These are phyloP conservation scores for Dimorphilus gyrociliatus DNA, from an alignment of 2,888 invertebrate species.

Conservation along the genomic window DNA sequence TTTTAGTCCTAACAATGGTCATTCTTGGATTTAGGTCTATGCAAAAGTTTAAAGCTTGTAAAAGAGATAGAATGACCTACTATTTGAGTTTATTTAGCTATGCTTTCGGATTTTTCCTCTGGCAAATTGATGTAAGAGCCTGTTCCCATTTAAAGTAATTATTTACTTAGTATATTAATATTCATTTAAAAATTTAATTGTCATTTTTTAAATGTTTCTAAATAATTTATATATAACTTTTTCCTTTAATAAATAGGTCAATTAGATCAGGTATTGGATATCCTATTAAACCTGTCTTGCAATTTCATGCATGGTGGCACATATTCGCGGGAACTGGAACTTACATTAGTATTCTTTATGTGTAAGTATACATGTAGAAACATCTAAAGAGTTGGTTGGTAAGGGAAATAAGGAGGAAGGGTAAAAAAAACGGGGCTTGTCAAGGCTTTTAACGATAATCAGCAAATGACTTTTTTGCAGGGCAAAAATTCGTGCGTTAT, in stretches of 20 bases:
- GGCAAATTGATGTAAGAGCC: constrained; percentile 39
- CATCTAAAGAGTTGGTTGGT: too few relatives aligned
- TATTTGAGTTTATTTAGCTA: too few relatives aligned
- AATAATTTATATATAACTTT: too few relatives aligned
- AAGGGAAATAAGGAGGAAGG: too few relatives aligned
- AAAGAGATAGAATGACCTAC: too few relatives aligned
- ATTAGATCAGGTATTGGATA: constrained; percentile 14
- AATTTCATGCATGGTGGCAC: constrained; percentile 42
- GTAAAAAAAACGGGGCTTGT: too few relatives aligned
- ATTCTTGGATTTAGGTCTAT: constrained; percentile 8
- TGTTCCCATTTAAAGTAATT: constrained; percentile 31
- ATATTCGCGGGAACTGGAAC: constrained; percentile 38
- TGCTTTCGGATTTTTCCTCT: constrained; percentile 36
- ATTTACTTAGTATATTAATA: neutral
- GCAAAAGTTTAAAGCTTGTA: constrained; percentile 9
- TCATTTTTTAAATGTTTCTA: constrained; percentile 1
- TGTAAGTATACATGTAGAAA: constrained; percentile 8
- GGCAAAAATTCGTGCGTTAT: too few relatives aligned
- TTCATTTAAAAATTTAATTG: neutral
- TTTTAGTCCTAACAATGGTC: constrained; percentile 22
- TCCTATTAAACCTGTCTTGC: constrained; percentile 26
- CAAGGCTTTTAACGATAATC: too few relatives aligned
- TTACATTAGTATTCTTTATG: constrained; percentile 37
- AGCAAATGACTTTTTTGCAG: too few relatives aligned
- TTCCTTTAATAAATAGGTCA: constrained; percentile 9